phyloP scores from a whole-genome alignment of 2,888 invertebrate species.

The Conops quadrifasciatus region DNA sequence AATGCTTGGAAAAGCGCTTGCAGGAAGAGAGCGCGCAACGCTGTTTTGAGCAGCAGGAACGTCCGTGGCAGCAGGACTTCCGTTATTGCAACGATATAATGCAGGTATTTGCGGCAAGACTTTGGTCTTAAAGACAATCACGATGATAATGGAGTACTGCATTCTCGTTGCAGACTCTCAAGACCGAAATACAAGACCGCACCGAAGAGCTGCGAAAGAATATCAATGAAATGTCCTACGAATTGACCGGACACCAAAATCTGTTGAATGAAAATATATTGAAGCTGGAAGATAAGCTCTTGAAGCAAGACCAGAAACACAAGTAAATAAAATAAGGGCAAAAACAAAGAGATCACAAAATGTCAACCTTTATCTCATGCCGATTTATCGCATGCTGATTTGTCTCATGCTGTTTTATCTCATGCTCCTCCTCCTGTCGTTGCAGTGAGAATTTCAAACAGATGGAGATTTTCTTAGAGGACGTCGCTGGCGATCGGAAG shows the following conservation, averaged over 20 bases:
- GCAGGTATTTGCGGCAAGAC: conserved; percentile 52
- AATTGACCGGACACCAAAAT: conserved; percentile 56
- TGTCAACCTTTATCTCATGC: no score
- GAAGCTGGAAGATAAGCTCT: conserved; percentile 57
- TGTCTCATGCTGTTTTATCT: no score
- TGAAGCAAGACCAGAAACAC: conserved; percentile 54
- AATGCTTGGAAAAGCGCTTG: conserved; percentile 66
- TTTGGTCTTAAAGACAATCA: conserved; percentile 41
- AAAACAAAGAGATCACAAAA: no score
- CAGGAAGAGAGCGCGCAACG: conserved; percentile 68
- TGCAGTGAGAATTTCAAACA: conserved; percentile 56
- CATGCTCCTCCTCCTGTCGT: not conserved
- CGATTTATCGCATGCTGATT: no score
- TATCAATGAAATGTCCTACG: conserved; percentile 55
- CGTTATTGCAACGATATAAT: conserved; percentile 69
- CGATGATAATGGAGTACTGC: no score
- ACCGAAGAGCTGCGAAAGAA: conserved; percentile 55
- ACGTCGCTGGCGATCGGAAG: conserved; percentile 57
- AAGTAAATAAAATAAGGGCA: conserved; percentile 46
- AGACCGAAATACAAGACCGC: conserved; percentile 54
- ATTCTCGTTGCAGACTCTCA: conserved; percentile 46
- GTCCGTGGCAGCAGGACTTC: conserved; percentile 69
- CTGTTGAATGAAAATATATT: conserved; percentile 59
- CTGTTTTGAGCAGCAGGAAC: conserved; percentile 67
- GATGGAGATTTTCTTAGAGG: conserved; percentile 56